Evolutionary conservation across 2,113 vertebrate species (phyloP).

Genomic region (Strigops habroptila): DNA sequence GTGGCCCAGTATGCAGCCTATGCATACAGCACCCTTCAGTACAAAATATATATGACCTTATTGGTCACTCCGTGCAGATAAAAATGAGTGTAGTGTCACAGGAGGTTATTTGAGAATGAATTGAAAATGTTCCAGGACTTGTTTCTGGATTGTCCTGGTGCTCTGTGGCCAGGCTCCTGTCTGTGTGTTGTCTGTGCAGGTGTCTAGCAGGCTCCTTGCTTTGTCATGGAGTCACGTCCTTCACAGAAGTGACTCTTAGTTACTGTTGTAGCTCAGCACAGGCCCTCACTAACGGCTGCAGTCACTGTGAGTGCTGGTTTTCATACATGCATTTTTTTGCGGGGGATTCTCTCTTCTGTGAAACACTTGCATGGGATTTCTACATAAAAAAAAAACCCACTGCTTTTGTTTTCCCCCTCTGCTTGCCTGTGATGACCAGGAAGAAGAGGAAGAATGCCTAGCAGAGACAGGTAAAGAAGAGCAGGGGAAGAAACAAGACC

Average conservation of each 20-base stretch:
- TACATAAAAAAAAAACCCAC: not conserved
- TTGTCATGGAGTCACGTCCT: not conserved
- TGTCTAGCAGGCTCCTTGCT: not conserved
- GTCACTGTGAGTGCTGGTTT: not conserved
- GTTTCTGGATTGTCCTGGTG: not conserved
- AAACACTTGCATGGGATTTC: not conserved
- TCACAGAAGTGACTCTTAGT: not conserved
- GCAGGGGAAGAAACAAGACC: slow-evolving; percentile 57
- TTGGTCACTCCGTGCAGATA: too few relatives aligned
- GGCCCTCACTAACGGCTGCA: not conserved
- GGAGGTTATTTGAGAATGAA: too few relatives aligned
- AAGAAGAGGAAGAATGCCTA: slow-evolving; percentile 85
- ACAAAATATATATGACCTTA: too few relatives aligned
- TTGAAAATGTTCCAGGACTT: not conserved
- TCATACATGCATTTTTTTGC: rapidly evolving
- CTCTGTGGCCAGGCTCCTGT: not conserved
- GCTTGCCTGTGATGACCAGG: slow-evolving; percentile 65
- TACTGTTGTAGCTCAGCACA: not conserved
- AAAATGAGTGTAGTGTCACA: too few relatives aligned
- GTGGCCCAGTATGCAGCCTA: too few relatives aligned
- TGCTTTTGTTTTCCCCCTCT: not conserved
- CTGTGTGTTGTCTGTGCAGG: not conserved
- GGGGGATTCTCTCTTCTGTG: not conserved
- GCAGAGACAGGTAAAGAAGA: slow-evolving; percentile 80
- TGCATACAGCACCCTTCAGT: too few relatives aligned